Percentiles rank a stretch among this genome's conserved stretches.
Conservation (phyloP, 2,797 vertebrate genomes). For the Vultur gryphus region DNA sequence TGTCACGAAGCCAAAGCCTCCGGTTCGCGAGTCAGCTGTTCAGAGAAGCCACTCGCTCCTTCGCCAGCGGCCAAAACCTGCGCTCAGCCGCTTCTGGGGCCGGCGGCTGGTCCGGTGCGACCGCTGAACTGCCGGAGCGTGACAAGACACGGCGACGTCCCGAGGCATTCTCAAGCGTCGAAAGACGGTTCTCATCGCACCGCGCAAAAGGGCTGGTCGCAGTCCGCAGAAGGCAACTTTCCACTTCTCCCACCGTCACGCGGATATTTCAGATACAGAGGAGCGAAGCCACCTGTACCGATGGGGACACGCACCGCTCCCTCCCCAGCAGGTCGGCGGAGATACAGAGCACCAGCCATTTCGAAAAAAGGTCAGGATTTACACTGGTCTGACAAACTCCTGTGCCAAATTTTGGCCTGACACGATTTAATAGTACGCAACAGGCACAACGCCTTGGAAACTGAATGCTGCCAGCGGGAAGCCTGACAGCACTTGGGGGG, state of each 20-base stretch:
- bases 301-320: fast-evolving
- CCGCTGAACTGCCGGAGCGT: background rate
- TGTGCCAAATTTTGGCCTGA: background rate
- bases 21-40: background rate
- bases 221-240: background rate
- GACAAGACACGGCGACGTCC: background rate
- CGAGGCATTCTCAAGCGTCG: fast-evolving
- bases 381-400: background rate
- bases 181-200: too few species aligned
- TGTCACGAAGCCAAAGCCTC: background rate
- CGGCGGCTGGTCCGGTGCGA: background rate
- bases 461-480: fast-evolving
- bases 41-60: background rate
- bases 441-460: background rate
- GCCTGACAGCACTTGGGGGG: background rate
- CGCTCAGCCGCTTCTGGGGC: background rate
- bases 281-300: fast-evolving
- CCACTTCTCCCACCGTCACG: fast-evolving
- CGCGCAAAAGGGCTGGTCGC: background rate
- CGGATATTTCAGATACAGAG: background rate
- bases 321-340: fast-evolving
- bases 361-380: background rate
- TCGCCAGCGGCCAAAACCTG: background rate
- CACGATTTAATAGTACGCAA: fast-evolving
- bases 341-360: background rate